phyloP scores from a whole-genome alignment of 2,113 vertebrate species.

The Verasper variegatus region DNA sequence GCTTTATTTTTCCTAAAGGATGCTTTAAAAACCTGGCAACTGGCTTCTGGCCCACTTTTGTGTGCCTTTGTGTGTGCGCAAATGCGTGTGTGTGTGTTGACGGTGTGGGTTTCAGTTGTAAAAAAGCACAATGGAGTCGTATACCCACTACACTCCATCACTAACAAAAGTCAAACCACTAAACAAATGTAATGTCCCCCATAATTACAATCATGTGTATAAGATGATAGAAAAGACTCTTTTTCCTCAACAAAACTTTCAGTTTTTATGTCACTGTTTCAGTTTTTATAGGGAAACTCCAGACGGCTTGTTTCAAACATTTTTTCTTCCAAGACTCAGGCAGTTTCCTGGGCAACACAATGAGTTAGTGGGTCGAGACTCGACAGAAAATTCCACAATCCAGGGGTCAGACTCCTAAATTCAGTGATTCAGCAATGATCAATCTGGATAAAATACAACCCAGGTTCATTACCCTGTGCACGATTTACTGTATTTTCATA shows the following conservation, averaged over 20 bases:
- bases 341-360: conserved; percentile 20
- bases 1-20: conserved; percentile 60
- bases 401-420: background rate
- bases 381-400: background rate
- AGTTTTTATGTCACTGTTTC: conserved; percentile 25
- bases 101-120: conserved; percentile 46
- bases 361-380: background rate
- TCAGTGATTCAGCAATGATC: background rate
- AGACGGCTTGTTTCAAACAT: conserved; percentile 15
- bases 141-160: conserved; percentile 51
- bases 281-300: conserved; percentile 32
- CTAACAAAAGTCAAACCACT: conserved; percentile 56
- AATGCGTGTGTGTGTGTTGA: conserved; percentile 1
- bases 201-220: conserved; percentile 60
- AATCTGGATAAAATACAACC: background rate
- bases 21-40: conserved; percentile 51
- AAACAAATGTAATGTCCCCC: conserved; percentile 58
- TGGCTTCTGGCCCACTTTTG: conserved; percentile 17
- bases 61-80: conserved; percentile 16
- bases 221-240: conserved; percentile 47
- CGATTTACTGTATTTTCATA: background rate
- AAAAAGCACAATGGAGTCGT: conserved; percentile 52
- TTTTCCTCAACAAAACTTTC: conserved; percentile 41
- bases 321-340: conserved; percentile 5
- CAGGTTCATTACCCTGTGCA: background rate